phyloP scores from a whole-genome alignment of 2,113 vertebrate genomes.

The rat (Rattus norvegicus) region GRCr8 NC_086035.1:2049501-2050000 shows the following conservation, averaged over 20 bases:
- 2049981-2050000: constrained; percentile 37
- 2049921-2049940: neutral
- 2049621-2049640: neutral
- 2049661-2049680: neutral
- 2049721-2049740: neutral
- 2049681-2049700: neutral
- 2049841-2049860: neutral
- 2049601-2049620: neutral
- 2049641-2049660: neutral
- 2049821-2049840: neutral
- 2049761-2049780: neutral
- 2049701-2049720: neutral
- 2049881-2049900: constrained; percentile 38
- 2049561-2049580: neutral
- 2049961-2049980: constrained; percentile 4
- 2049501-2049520: neutral
- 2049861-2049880: neutral
- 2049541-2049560: neutral
- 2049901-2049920: neutral
- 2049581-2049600: neutral
- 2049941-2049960: constrained; percentile 15
- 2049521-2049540: neutral
- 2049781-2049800: no score
- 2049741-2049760: neutral
- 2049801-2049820: neutral